A percentile compares a stretch with the other conserved stretches of the same genome.
Conservation (phyloP, 1,140 invertebrate genomes). For the Leptinotarsa lineolata region DNA sequence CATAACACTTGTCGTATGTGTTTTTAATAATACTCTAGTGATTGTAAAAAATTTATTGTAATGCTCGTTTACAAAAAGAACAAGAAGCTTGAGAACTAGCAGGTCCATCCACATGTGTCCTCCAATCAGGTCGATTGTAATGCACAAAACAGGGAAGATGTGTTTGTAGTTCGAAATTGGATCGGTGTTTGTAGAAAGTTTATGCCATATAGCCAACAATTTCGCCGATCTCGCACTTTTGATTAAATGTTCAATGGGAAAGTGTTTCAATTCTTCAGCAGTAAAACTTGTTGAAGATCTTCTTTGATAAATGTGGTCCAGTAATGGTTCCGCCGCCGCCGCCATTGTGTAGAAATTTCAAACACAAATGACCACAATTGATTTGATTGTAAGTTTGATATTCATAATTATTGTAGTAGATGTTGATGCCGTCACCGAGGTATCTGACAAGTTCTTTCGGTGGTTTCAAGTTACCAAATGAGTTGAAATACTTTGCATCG, state of each 20-base stretch:
- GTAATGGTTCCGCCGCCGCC: no score
- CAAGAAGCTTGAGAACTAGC: neutral
- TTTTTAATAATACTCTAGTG: no score
- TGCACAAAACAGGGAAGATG: slow-evolving; percentile 2
- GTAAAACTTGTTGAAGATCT: neutral
- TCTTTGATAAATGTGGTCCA: neutral
- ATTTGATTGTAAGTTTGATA: slow-evolving; percentile 32
- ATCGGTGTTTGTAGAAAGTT: neutral
- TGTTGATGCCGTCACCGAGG: slow-evolving; percentile 8
- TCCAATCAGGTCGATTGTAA: neutral
- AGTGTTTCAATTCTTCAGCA: neutral
- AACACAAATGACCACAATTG: slow-evolving; percentile 31
- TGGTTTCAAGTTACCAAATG: slow-evolving; percentile 49
- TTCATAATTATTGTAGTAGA: slow-evolving; percentile 23
- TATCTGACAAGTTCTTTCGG: slow-evolving; percentile 41
- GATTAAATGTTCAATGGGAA: neutral
- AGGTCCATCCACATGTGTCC: neutral
- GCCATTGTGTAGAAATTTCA: no score
- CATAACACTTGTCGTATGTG: no score
- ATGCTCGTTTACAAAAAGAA: neutral
- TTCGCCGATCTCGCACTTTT: neutral
- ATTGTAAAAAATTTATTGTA: neutral
- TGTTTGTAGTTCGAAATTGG: neutral
- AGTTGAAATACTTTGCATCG: neutral
- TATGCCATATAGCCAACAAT: neutral